Evolutionary conservation across 2,888 invertebrate genomes (phyloP).

Genomic region (Tanypteryx hageni): DNA sequence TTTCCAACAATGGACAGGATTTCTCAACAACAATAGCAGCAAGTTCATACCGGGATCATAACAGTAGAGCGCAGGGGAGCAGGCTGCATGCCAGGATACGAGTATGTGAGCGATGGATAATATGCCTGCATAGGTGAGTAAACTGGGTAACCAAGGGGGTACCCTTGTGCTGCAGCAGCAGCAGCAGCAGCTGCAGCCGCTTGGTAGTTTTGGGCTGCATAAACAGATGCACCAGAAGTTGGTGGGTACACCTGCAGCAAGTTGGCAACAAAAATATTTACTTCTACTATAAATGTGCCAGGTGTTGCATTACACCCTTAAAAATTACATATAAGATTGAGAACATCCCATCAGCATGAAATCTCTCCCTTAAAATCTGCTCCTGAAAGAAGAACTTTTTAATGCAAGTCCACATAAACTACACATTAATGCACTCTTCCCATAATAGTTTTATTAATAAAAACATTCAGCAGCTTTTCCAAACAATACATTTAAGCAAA

Average conservation of each 20-base stretch:
- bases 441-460: background rate
- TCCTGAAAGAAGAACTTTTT: constrained; percentile 48
- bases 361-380: constrained; percentile 29
- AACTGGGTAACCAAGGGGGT: constrained; percentile 85
- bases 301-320: constrained; percentile 51
- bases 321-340: constrained; percentile 58
- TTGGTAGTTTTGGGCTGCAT: constrained; percentile 64
- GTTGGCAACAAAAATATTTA: constrained; percentile 67
- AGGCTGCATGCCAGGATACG: constrained; percentile 79
- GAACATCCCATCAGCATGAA: constrained; percentile 60
- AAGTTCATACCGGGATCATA: constrained; percentile 84
- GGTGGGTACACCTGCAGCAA: constrained; percentile 76
- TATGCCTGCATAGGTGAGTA: constrained; percentile 83
- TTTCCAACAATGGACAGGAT: constrained; percentile 53
- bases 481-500: constrained; percentile 64
- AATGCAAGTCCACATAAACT: constrained; percentile 63
- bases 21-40: constrained; percentile 63
- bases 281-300: constrained; percentile 59
- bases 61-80: constrained; percentile 85
- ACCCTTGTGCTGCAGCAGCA: constrained; percentile 79
- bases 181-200: constrained; percentile 67
- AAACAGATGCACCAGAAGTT: constrained; percentile 63
- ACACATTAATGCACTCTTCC: constrained; percentile 63
- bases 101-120: constrained; percentile 81
- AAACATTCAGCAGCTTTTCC: constrained; percentile 55